Conservation (phyloP, 2,888 invertebrate species). For the Silvanus unidentatus region DNA sequence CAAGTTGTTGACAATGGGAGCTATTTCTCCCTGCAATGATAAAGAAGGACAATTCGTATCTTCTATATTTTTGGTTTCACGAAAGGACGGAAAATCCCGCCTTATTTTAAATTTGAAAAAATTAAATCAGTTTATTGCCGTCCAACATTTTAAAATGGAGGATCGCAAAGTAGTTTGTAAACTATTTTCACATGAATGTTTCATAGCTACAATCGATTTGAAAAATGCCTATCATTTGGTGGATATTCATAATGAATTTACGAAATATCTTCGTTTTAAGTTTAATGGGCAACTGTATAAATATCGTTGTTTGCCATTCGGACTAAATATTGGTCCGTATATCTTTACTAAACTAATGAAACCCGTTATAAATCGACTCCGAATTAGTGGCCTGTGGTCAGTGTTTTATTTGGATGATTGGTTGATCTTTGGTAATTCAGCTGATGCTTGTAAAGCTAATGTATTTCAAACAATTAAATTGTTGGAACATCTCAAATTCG, state of each 20-base stretch:
- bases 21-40: too few relatives aligned
- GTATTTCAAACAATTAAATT: not conserved
- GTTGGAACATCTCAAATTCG: conserved; percentile 8
- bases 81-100: too few relatives aligned
- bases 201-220: conserved; percentile 5
- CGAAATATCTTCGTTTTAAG: conserved; percentile 5
- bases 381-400: too few relatives aligned
- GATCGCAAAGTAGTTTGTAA: conserved; percentile 6
- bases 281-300: conserved; percentile 1
- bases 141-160: conserved; percentile 11
- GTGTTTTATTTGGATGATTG: conserved; percentile 11
- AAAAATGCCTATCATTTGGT: conserved; percentile 8
- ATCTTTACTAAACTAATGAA: conserved; percentile 7
- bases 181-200: conserved; percentile 2
- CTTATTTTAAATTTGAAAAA: conserved; percentile 7
- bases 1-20: too few relatives aligned
- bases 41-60: too few relatives aligned
- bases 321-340: conserved; percentile 5
- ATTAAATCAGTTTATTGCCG: conserved; percentile 6
- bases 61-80: too few relatives aligned
- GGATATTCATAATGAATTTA: not conserved
- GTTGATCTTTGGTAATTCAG: conserved; percentile 4
- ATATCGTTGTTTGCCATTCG: conserved; percentile 8
- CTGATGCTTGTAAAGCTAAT: too few relatives aligned
- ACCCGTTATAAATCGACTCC: too few relatives aligned